phyloP scores from a whole-genome alignment of 2,113 vertebrate species.

The Datnioides undecimradiatus region DNA sequence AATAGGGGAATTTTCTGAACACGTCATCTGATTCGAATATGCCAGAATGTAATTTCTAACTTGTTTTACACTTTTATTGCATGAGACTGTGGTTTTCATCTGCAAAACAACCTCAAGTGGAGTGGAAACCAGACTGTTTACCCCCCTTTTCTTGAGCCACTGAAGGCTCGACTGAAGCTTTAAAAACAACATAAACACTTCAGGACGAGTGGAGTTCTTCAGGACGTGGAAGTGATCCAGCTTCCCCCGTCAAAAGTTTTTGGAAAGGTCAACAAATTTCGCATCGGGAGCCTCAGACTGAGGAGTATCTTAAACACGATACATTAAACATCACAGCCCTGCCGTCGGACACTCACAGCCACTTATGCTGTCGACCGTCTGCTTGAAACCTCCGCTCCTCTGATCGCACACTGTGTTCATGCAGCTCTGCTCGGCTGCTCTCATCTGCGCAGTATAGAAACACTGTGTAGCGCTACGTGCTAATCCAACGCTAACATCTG shows the following conservation, averaged over 20 bases:
- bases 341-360: not conserved
- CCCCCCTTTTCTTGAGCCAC: not conserved
- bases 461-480: too few species aligned
- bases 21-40: not conserved
- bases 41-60: not conserved
- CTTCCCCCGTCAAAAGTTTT: not conserved
- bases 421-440: too few species aligned
- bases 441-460: too few species aligned
- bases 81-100: constrained; percentile 16
- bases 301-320: not conserved
- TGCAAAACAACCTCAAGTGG: not conserved
- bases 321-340: not conserved
- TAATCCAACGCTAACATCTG: too few species aligned
- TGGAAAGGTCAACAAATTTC: not conserved
- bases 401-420: too few species aligned
- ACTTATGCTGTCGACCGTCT: too few species aligned
- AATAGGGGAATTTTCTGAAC: constrained; percentile 23
- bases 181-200: constrained; percentile 7
- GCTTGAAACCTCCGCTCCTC: too few species aligned
- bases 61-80: constrained; percentile 15
- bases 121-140: constrained; percentile 9
- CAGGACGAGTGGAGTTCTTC: not conserved
- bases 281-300: too few species aligned
- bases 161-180: not conserved
- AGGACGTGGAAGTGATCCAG: not conserved